These are phyloP conservation scores for Araneus ventricosus DNA, from an alignment of 1,140 invertebrate genomes.

Conservation along the genomic window DNA sequence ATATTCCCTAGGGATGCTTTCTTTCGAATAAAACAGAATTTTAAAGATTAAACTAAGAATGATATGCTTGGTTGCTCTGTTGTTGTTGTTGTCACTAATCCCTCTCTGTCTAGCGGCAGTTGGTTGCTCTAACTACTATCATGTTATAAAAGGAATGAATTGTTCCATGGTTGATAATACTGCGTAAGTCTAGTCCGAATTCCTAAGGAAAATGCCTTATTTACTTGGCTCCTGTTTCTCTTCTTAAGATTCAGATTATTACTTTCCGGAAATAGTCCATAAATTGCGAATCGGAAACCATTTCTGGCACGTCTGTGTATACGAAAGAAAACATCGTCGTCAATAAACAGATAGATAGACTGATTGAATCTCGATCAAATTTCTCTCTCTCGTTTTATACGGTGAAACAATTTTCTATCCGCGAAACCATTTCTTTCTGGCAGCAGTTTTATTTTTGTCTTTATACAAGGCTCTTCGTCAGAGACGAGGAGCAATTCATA, in stretches of 20 bases:
- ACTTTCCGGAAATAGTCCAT: constrained; percentile 4
- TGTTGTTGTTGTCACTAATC: too few relatives aligned
- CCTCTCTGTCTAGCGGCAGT: too few relatives aligned
- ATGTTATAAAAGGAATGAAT: not conserved
- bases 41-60: too few relatives aligned
- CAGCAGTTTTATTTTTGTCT: not conserved
- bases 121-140: too few relatives aligned
- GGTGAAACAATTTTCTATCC: constrained; percentile 42
- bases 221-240: not conserved
- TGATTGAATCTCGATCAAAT: constrained; percentile 63
- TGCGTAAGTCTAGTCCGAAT: not conserved
- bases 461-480: constrained; percentile 2
- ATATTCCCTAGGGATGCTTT: too few relatives aligned
- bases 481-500: not conserved
- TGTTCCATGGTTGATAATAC: not conserved
- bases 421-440: constrained; percentile 28
- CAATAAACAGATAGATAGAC: constrained; percentile 48
- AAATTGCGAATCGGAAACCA: not conserved
- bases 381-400: constrained; percentile 39
- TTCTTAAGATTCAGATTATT: constrained; percentile 26
- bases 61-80: too few relatives aligned
- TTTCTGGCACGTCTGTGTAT: not conserved
- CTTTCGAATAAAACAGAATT: too few relatives aligned
- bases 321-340: not conserved
- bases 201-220: not conserved